A percentile compares a stretch with the other conserved stretches of the same genome.
Evolutionary conservation across 35 echinoderm and acorn worm genomes (phyloP).

Genomic region (Apostichopus californicus): DNA sequence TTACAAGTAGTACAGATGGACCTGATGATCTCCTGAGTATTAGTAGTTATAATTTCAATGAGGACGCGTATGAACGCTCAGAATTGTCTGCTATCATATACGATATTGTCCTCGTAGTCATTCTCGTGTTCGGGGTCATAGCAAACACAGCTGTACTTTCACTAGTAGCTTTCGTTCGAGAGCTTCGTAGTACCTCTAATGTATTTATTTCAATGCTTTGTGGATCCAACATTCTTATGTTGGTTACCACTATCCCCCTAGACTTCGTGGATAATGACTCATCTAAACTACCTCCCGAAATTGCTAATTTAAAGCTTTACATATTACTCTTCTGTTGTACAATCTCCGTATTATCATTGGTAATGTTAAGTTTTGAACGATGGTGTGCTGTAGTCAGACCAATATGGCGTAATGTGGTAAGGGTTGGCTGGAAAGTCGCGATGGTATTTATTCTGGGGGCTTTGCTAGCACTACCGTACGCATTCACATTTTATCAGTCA

Average conservation of each 20-base stretch:
- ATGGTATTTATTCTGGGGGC: not conserved
- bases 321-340: not conserved
- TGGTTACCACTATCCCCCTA: not conserved
- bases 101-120: not conserved
- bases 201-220: not conserved
- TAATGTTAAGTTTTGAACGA: conserved; percentile 29
- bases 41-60: too few relatives aligned
- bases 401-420: too few relatives aligned
- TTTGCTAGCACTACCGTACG: not conserved
- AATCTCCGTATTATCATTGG: not conserved
- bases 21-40: too few relatives aligned
- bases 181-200: not conserved
- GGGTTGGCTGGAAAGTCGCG: not conserved
- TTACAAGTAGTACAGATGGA: too few relatives aligned
- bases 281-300: too few relatives aligned
- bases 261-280: not conserved
- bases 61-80: not conserved
- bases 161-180: not conserved
- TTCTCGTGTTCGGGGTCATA: not conserved
- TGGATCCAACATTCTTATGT: not conserved
- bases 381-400: conserved; percentile 8
- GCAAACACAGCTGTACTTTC: not conserved
- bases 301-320: not conserved
- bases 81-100: not conserved
- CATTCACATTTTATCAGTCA: not conserved